These are phyloP conservation scores for Pluvianellus socialis DNA, from an alignment of 2,113 vertebrate genomes.

Conservation along the genomic window DNA sequence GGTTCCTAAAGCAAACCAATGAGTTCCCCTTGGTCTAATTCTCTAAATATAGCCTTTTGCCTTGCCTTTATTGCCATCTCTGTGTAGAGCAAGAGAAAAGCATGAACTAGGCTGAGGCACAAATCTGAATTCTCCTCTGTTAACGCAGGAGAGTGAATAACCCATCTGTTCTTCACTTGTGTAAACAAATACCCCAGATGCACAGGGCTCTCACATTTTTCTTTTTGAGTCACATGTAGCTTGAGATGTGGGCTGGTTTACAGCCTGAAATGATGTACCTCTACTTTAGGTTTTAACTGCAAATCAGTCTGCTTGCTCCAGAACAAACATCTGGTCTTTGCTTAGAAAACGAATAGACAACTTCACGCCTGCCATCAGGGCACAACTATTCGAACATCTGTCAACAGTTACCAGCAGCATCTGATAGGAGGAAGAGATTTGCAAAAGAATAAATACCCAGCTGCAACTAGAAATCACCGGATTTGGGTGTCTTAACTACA, in stretches of 20 bases:
- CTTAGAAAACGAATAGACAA: background rate
- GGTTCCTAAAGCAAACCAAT: background rate
- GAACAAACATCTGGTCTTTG: background rate
- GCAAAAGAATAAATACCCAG: background rate
- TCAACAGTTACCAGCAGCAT: background rate
- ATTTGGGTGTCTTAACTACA: background rate
- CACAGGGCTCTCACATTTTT: background rate
- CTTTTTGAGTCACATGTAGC: background rate
- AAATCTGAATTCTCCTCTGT: background rate
- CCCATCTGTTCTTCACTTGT: background rate
- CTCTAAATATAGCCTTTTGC: background rate
- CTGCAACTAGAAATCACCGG: background rate
- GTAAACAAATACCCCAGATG: background rate
- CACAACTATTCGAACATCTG: background rate
- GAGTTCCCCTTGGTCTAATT: background rate
- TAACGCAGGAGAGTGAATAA: background rate
- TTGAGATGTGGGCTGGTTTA: background rate
- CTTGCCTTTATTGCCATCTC: background rate
- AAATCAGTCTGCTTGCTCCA: background rate
- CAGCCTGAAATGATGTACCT: background rate
- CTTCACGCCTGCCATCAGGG: background rate
- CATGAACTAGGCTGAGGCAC: background rate
- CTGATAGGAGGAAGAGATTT: background rate
- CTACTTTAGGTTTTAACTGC: background rate
- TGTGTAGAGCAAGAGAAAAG: background rate